Conservation (phyloP, 2,113 vertebrate species). For the Speoplatyrhinus poulsoni region DNA sequence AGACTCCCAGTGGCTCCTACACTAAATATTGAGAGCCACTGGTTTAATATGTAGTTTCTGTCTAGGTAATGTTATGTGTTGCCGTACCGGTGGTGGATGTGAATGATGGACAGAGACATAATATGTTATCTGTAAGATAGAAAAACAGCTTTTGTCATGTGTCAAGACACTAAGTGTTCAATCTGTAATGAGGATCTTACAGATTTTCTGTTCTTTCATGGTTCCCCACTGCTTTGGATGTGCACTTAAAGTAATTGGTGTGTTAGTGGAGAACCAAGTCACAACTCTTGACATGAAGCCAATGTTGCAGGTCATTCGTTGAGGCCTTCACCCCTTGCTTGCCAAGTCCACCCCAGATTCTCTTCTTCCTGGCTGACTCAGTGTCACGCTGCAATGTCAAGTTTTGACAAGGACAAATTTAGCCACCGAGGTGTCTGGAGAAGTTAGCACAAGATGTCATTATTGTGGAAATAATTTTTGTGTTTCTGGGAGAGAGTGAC, state of each 20-base stretch:
- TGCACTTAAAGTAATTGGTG: no score
- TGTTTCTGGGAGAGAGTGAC: background rate
- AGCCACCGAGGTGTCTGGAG: constrained; percentile 15
- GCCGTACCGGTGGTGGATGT: background rate
- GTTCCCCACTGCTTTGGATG: no score
- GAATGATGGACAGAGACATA: background rate
- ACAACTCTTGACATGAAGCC: background rate
- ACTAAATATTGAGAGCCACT: background rate
- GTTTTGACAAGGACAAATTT: constrained; percentile 14
- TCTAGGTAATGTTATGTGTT: background rate
- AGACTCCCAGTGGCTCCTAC: background rate
- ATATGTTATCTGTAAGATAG: background rate
- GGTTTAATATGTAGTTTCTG: background rate
- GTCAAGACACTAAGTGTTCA: no score
- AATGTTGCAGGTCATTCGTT: background rate
- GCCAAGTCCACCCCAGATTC: background rate
- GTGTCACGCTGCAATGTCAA: constrained; percentile 16
- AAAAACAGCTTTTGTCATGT: no score
- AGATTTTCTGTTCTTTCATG: no score
- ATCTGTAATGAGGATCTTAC: no score
- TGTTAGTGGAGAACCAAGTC: no score
- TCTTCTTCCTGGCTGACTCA: constrained; percentile 20
- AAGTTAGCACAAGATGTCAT: background rate
- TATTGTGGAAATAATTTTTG: background rate
- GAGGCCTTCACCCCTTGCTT: background rate